Evolutionary conservation across 2,113 vertebrate genomes (phyloP), one percentile per base, ranked within the genome.

Genomic region (Desmodus rotundus): DNA sequence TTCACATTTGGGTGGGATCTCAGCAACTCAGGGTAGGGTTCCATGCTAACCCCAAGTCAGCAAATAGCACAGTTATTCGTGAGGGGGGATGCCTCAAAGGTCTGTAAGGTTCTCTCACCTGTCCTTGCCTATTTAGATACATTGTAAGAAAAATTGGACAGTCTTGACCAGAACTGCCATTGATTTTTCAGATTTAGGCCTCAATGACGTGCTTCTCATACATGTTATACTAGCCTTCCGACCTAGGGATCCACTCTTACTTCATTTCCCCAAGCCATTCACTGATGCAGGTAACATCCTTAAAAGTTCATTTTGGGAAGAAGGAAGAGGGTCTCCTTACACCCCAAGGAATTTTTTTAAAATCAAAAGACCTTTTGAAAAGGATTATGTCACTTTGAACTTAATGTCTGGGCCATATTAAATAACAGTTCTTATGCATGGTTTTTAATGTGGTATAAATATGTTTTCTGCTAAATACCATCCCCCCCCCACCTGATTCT

Each of bases 1-100:
- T 78, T 93, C 80, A 74, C 50, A 41, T 80, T 93, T 52, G 52
- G 28, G 36, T 87, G 87, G 28, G 20, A n/a, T 86, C 96, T 89
- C 78, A 80, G 5, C 41, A 91, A 93, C 52, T 96, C 89, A 76
- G 63, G 56, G 56, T 28, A 86, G 52, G 13, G 16, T 82, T 93
- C 72, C 36, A 36, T 50, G 54, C 54, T 47, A 41, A 90, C 28
- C 74, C 73, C 84, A 93, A 73, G 31, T 83, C 41, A 92, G 36
- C 36, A 45, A 90, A 65, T 47, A 91, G 50, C n/a, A 1, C 56
- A 45, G 38, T 36, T 78, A 13, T 33, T 54, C 26, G n/a, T 10
- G 45, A 91, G 80, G 26, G 26, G 65, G 12, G 58, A 14, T 80
- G 16, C n/a, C 83, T 78, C 52, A 45, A 74, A 28, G 17, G 28